phyloP scores from a whole-genome alignment of 2,888 invertebrate genomes.

The Craniophora ligustri region DNA sequence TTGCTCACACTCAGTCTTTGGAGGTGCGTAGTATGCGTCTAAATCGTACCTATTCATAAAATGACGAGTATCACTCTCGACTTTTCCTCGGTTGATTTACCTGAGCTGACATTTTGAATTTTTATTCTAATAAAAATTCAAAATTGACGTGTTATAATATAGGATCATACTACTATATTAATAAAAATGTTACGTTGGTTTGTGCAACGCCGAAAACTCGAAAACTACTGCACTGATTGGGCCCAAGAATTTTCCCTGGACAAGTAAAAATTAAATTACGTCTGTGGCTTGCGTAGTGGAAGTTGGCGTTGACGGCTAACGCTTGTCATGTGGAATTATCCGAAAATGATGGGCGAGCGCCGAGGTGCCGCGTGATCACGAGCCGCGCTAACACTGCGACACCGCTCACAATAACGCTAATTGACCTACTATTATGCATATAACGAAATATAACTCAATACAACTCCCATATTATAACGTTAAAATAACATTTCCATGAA shows the following conservation, averaged over 20 bases:
- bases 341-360: constrained; percentile 23
- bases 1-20: constrained; percentile 39
- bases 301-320: constrained; percentile 28
- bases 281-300: constrained; percentile 16
- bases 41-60: constrained; percentile 58
- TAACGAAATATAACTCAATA: background rate
- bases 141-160: constrained; percentile 6
- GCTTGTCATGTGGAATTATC: constrained; percentile 57
- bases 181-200: background rate
- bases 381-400: constrained; percentile 1
- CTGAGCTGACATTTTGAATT: constrained; percentile 41
- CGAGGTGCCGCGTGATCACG: constrained; percentile 14
- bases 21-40: constrained; percentile 42
- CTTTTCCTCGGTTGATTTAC: constrained; percentile 31
- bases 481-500: constrained; percentile 26
- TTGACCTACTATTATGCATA: constrained; percentile 27
- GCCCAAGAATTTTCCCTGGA: no score
- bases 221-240: no score
- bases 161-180: background rate
- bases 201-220: no score
- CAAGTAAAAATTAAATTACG: constrained; percentile 22
- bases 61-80: constrained; percentile 48
- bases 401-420: constrained; percentile 29
- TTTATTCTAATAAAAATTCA: constrained; percentile 48
- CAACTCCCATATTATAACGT: constrained; percentile 6